These are phyloP conservation scores for Dynastes tityus DNA, from an alignment of 2,888 invertebrate species.

Conservation along the genomic window DNA sequence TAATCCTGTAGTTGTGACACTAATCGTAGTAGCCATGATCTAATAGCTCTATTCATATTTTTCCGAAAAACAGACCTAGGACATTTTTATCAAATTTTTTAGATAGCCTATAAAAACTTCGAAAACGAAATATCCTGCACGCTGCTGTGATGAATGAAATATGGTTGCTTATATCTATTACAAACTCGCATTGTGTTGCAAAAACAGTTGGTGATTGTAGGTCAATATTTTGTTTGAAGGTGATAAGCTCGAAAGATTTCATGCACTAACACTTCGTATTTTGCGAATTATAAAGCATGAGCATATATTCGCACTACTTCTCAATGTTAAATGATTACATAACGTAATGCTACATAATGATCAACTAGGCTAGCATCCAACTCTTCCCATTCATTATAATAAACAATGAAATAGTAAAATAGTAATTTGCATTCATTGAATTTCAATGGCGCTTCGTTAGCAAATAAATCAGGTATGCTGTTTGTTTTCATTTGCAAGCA, in stretches of 20 bases:
- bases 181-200: not conserved
- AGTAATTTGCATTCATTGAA: conserved; percentile 35
- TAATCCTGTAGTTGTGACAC: no score
- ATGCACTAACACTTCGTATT: no score
- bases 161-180: not conserved
- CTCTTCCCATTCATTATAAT: not conserved
- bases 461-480: conserved; percentile 18
- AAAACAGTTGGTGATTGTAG: conserved; percentile 33
- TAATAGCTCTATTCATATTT: no score
- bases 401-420: conserved; percentile 9
- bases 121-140: no score
- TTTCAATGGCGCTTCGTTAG: conserved; percentile 1
- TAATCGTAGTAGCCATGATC: no score
- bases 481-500: conserved; percentile 19
- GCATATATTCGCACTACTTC: no score
- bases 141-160: no score
- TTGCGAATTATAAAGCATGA: no score
- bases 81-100: no score
- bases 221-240: conserved; percentile 17
- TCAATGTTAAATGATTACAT: not conserved
- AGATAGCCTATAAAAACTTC: no score
- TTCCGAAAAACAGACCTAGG: no score
- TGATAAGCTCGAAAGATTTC: conserved; percentile 7
- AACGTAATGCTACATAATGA: not conserved
- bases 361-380: no score